phyloP scores from a whole-genome alignment of 2,888 invertebrate species.

The Maniola hyperantus region DNA sequence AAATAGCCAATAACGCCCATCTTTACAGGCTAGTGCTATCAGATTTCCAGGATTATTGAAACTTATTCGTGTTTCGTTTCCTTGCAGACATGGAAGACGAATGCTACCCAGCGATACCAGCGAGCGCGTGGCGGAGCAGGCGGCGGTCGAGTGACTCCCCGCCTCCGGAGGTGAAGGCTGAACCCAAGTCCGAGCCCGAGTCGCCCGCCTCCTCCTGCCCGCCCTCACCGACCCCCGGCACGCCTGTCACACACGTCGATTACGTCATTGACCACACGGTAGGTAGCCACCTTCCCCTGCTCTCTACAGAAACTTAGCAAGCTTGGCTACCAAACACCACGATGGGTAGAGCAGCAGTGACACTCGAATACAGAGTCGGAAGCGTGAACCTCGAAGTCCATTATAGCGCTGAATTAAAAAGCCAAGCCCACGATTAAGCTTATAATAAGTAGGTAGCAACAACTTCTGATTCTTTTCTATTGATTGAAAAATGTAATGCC shows the following conservation, averaged over 20 bases:
- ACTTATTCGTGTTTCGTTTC: background rate
- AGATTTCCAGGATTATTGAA: background rate
- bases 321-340: too few relatives aligned
- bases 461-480: background rate
- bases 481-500: background rate
- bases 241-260: conserved; percentile 80
- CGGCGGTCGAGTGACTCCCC: conserved; percentile 63
- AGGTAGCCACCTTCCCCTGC: conserved; percentile 41
- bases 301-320: too few relatives aligned
- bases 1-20: too few relatives aligned
- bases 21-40: too few relatives aligned
- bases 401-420: too few relatives aligned
- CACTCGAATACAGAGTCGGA: too few relatives aligned
- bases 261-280: conserved; percentile 86
- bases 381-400: too few relatives aligned
- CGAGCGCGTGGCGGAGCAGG: conserved; percentile 79
- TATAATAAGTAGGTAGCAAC: background rate
- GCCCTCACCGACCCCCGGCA: conserved; percentile 85
- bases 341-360: too few relatives aligned
- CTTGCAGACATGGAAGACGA: conserved; percentile 94
- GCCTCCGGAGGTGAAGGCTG: conserved; percentile 86
- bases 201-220: conserved; percentile 89
- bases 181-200: conserved; percentile 88
- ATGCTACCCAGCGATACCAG: conserved; percentile 91
- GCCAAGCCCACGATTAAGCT: too few relatives aligned